phyloP scores from a whole-genome alignment of 2,113 vertebrate genomes.

The Patagioenas fasciata region DNA sequence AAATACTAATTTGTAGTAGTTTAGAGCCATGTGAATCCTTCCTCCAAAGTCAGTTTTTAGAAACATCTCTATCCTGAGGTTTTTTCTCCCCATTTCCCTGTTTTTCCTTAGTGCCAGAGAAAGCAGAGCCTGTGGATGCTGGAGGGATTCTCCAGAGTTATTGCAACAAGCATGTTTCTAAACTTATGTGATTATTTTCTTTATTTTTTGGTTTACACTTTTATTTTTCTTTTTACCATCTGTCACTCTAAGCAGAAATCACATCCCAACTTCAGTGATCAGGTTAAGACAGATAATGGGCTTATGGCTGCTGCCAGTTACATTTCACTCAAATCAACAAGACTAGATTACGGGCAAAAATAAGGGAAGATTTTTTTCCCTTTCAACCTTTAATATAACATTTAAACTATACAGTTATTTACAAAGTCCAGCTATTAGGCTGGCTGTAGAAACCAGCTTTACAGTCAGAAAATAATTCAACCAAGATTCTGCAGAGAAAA shows the following conservation, averaged over 20 bases:
- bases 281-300: not conserved
- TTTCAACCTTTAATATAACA: not conserved
- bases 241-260: not conserved
- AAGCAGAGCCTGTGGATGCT: not conserved
- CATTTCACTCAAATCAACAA: not conserved
- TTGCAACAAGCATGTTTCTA: not conserved
- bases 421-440: not conserved
- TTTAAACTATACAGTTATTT: not conserved
- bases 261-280: not conserved
- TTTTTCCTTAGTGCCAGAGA: not conserved
- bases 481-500: not conserved
- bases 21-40: not conserved
- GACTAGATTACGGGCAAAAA: not conserved
- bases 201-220: not conserved
- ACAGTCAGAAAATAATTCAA: not conserved
- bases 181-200: rapidly evolving
- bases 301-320: not conserved
- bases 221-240: not conserved
- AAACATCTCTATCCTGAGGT: not conserved
- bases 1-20: not conserved
- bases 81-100: not conserved
- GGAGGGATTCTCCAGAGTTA: not conserved
- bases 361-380: not conserved
- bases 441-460: not conserved
- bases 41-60: not conserved